Conservation (phyloP, 2,888 invertebrate species). For the Lochmaea crataegi region DNA sequence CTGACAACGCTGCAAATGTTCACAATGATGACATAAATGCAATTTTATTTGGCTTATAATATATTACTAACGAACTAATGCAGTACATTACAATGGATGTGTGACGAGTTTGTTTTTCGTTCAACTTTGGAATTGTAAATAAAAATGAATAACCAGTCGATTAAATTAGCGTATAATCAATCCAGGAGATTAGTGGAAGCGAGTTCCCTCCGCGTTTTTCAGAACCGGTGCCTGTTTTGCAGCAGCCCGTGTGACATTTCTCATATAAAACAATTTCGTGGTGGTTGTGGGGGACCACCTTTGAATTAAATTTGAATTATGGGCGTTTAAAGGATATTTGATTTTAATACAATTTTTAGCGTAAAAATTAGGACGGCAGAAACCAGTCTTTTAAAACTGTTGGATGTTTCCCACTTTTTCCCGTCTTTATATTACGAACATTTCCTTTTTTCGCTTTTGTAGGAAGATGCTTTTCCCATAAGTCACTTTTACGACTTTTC, state of each 20-base stretch:
- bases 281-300: not conserved
- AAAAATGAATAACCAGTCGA: not conserved
- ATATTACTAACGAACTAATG: not conserved
- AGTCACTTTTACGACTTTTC: conserved; percentile 35
- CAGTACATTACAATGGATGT: too few relatives aligned
- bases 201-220: not conserved
- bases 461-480: conserved; percentile 33
- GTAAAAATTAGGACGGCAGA: conserved; percentile 22
- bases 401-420: conserved; percentile 26
- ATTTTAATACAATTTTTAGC: conserved; percentile 32
- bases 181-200: conserved; percentile 1
- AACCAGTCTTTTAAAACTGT: conserved; percentile 28
- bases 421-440: conserved; percentile 24
- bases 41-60: too few relatives aligned
- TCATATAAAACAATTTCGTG: conserved; percentile 15
- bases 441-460: conserved; percentile 28
- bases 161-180: not conserved
- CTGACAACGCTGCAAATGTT: too few relatives aligned
- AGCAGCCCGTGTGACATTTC: not conserved
- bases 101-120: too few relatives aligned
- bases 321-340: conserved; percentile 33
- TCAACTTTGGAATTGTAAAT: not conserved
- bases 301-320: conserved; percentile 25
- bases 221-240: not conserved
- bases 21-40: too few relatives aligned